phyloP scores from a whole-genome alignment of 2,113 vertebrate genomes.

The Cyanistes caeruleus region DNA sequence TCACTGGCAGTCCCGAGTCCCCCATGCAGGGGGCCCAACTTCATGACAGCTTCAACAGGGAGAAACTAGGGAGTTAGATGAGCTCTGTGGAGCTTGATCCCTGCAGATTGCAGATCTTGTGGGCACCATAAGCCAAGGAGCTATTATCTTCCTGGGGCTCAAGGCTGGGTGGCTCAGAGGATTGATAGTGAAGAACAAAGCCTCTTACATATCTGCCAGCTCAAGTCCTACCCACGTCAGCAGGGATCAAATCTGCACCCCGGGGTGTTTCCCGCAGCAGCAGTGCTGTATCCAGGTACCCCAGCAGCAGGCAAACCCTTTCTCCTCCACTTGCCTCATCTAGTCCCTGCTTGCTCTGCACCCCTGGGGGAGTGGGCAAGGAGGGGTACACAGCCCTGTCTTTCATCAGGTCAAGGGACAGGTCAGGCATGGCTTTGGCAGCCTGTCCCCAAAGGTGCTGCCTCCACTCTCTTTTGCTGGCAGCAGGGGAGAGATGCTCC shows the following conservation, averaged over 20 bases:
- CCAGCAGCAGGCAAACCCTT: background rate
- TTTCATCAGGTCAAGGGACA: background rate
- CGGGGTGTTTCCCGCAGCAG: background rate
- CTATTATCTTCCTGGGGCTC: constrained; percentile 48
- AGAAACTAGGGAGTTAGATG: background rate
- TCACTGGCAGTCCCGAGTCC: background rate
- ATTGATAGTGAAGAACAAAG: constrained; percentile 49
- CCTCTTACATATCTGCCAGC: constrained; percentile 47
- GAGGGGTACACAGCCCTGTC: background rate
- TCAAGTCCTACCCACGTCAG: constrained; percentile 24
- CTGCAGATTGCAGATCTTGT: background rate
- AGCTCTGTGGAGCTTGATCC: background rate
- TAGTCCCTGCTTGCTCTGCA: background rate
- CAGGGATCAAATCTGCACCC: background rate
- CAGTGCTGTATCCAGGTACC: background rate
- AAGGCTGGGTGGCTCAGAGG: constrained; percentile 27
- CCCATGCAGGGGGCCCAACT: background rate
- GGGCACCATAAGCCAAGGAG: constrained; percentile 28
- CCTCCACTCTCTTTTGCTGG: background rate
- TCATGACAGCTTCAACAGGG: background rate
- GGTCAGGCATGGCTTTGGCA: background rate
- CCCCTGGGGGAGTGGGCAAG: accelerated
- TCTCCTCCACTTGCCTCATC: accelerated
- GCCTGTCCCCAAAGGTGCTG: background rate
- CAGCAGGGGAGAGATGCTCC: background rate